Percentiles rank a stretch among this genome's conserved stretches.
These are phyloP conservation scores for Sclerurus mexicanus DNA, from an alignment of 2,113 vertebrate genomes.

Conservation along the genomic window DNA sequence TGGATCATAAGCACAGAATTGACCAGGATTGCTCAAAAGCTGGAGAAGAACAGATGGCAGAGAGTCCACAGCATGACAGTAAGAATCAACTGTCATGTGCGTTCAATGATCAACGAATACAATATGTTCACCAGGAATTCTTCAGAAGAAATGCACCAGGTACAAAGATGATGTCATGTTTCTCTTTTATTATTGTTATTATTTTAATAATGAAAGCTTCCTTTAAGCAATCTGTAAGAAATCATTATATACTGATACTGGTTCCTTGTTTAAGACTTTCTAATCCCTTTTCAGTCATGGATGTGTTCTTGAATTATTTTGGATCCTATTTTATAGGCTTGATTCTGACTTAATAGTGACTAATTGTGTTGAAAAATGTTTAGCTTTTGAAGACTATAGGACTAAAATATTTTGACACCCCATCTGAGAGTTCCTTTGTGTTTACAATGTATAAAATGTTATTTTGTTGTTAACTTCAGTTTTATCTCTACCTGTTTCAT, in stretches of 20 bases:
- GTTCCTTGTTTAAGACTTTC: neutral
- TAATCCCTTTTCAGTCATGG: neutral
- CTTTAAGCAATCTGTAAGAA: neutral
- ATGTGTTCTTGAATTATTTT: neutral
- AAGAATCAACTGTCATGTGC: slow-evolving; percentile 88
- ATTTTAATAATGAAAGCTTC: neutral
- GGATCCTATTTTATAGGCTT: neutral
- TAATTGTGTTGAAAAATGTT: neutral
- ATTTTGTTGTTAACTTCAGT: neutral
- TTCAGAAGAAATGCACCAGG: slow-evolving; percentile 87
- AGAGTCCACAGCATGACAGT: slow-evolving; percentile 90
- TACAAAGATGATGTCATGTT: neutral
- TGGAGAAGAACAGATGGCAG: slow-evolving; percentile 92
- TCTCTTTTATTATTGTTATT: neutral
- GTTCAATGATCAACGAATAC: slow-evolving; percentile 90
- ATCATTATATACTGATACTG: fast-evolving
- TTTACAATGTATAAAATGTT: neutral
- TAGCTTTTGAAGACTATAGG: neutral
- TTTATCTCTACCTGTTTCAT: neutral
- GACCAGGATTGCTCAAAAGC: slow-evolving; percentile 89
- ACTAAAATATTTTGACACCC: neutral
- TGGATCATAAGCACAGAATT: slow-evolving; percentile 94
- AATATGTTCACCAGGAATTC: slow-evolving; percentile 64
- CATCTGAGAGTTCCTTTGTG: neutral
- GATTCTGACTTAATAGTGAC: neutral